Evolutionary conservation across 2,113 vertebrate species (phyloP).

Genomic region (Mystacornis crossleyi): DNA sequence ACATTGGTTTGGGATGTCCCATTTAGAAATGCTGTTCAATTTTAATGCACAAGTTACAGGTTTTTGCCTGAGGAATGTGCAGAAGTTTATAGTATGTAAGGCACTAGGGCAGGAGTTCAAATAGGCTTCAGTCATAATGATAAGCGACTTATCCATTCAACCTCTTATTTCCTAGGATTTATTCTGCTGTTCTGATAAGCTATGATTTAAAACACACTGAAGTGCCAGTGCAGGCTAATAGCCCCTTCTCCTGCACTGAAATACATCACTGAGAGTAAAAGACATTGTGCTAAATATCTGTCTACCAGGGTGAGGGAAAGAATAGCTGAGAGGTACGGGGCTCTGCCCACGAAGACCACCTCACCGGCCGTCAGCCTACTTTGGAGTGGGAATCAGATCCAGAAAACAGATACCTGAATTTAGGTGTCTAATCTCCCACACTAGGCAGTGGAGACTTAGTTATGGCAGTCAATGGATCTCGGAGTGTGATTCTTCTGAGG

Average conservation of each 20-base stretch:
- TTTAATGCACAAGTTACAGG: not conserved
- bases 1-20: not conserved
- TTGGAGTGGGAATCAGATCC: not conserved
- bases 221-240: not conserved
- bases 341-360: not conserved
- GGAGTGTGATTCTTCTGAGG: not conserved
- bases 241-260: not conserved
- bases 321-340: not conserved
- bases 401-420: not conserved
- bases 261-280: not conserved
- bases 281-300: not conserved
- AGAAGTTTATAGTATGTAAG: not conserved
- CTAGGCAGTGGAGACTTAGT: not conserved
- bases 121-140: not conserved
- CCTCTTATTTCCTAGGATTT: not conserved
- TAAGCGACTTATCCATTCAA: not conserved
- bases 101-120: not conserved
- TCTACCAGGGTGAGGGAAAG: not conserved
- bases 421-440: not conserved
- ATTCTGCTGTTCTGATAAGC: not conserved
- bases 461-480: not conserved
- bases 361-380: not conserved
- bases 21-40: not conserved
- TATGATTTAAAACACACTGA: not conserved
- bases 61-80: not conserved